Base-by-base conservation (phyloP, 35 echinoderm and acorn worm species). In the Heliocidaris erythrogramma region DNA sequence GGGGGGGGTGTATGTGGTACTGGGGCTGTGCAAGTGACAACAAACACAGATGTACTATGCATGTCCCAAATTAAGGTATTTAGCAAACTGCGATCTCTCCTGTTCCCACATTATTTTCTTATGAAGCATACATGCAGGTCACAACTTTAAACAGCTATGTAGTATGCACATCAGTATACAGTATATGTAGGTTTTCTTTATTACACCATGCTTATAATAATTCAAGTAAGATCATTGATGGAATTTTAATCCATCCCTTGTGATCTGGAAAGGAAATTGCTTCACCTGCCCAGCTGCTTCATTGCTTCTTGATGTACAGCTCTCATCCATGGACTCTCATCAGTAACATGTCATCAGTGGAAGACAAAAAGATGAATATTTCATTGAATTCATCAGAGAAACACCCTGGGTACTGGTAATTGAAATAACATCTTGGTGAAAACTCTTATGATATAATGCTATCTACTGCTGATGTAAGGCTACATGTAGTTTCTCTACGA, bases 291-390 rank as follows among this genome's bases (percentile, higher is more conserved):
- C 24, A 16, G 13, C 60, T 69, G 60, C 60, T 69, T 69, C 60
- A 21, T 69, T 69, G 60, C 60, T 69, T 69, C 60, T 69, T 21
- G 60, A 65, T 65, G 13, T 65, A 65, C 1, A 69, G 24, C 60
- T 69, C 24, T 69, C 60, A 69, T 69, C 60, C 24, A 14, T 24
- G 17, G 17, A 69, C 60, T 18, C 24, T 69, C 60, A 69, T 69
- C 24, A 69, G 16, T 27, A 69, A 4, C 14, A 14, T 69, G 60
- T 69, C 60, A 69, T 21, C 17, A 69, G 2, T 69, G 60, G 24
- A 69, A 69, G 60, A 69, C 60, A 69, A 69, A 69, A 69, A 69
- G 14, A 69, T 69, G 60, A 69, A 69, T 69, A 69, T 69, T 69
- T 69, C 60, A 69, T 69, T 69, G 60, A 69, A 69, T 69, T 21